Base-by-base conservation (phyloP, 2,113 vertebrate genomes). In the Capra hircus region DNA sequence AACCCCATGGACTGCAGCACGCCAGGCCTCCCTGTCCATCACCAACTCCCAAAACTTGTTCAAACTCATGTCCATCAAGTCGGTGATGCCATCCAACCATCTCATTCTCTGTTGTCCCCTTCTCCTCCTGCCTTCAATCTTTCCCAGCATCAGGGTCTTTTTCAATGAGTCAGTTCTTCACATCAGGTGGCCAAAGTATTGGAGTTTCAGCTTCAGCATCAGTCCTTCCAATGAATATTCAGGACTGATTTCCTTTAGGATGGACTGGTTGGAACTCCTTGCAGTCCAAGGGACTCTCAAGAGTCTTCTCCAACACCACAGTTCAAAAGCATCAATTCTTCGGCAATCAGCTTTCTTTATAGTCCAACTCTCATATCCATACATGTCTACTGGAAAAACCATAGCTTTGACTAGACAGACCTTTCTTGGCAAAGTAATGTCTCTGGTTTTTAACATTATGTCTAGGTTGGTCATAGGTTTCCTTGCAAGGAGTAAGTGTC, bases 161-260 rank as follows among this genome's bases (percentile, higher is more conserved):
- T 36, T 19, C 4, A 71, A 23, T 23, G 17, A 67, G n/a, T 71
- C n/a, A 36, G n/a, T 5, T 71, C n/a, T 23, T 71, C 2, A 0
- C 17, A 71, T 71, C 64, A 71, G 17, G n/a, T 36, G 64, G 64
- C 64, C 17, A 36, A 71, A 71, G 4, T 36, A 71, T 36, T 36
- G n/a, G 64, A 11, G 4, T 71, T 71, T 36, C n/a, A 71, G 8
- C 17, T 71, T 71, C 4, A 36, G 4, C n/a, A 21, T 71, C n/a
- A 71, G 64, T 71, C n/a, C 9, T 36, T 71, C 64, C 64, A 71
- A 6, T 71, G 64, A 71, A 11, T 36, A 71, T 2, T 5, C 33
- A 67, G 33, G 64, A 67, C 33, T 67, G 64, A 21, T 23, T 6
- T 36, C n/a, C n/a, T 36, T 71, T 36, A 71, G 64, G n/a, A 36